A percentile compares a stretch with the other conserved stretches of the same genome.
Conservation (phyloP, 2,888 invertebrate species). For the Apamea monoglypha region DNA sequence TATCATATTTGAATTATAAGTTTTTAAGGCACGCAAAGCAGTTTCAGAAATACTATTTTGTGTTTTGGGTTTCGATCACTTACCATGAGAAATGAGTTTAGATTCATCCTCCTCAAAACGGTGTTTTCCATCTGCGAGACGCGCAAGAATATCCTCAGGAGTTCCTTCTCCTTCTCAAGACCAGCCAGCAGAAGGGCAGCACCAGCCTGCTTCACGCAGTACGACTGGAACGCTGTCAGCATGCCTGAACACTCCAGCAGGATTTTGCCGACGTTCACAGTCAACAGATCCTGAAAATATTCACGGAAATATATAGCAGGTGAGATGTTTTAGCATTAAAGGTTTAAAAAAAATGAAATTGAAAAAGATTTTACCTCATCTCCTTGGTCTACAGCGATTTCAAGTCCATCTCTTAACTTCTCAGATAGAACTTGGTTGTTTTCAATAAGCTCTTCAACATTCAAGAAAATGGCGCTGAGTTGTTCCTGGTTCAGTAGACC, state of each 20-base stretch:
- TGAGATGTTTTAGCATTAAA: neutral
- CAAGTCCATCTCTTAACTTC: slow-evolving; percentile 95
- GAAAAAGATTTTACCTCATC: slow-evolving; percentile 90
- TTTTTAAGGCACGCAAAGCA: neutral
- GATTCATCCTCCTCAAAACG: slow-evolving; percentile 97
- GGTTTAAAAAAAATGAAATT: neutral
- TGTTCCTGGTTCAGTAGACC: slow-evolving; percentile 97
- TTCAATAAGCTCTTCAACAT: slow-evolving; percentile 97
- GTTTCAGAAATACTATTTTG: neutral
- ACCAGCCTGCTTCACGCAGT: slow-evolving; percentile 97
- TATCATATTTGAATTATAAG: neutral
- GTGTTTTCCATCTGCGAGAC: slow-evolving; percentile 99
- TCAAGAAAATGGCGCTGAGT: slow-evolving; percentile 97
- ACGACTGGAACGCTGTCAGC: slow-evolving; percentile 98
- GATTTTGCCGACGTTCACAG: slow-evolving; percentile 97
- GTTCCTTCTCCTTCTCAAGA: slow-evolving; percentile 98
- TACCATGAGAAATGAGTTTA: slow-evolving; percentile 99
- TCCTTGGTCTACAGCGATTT: slow-evolving; percentile 95
- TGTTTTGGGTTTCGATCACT: neutral
- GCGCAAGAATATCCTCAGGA: slow-evolving; percentile 97
- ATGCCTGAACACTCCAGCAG: slow-evolving; percentile 97
- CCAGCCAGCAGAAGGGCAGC: slow-evolving; percentile 97
- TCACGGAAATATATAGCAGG: neutral
- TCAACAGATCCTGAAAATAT: slow-evolving; percentile 92
- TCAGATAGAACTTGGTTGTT: slow-evolving; percentile 96